phyloP scores from a whole-genome alignment of 2,888 invertebrate genomes.

The Sympetrum striolatum region DNA sequence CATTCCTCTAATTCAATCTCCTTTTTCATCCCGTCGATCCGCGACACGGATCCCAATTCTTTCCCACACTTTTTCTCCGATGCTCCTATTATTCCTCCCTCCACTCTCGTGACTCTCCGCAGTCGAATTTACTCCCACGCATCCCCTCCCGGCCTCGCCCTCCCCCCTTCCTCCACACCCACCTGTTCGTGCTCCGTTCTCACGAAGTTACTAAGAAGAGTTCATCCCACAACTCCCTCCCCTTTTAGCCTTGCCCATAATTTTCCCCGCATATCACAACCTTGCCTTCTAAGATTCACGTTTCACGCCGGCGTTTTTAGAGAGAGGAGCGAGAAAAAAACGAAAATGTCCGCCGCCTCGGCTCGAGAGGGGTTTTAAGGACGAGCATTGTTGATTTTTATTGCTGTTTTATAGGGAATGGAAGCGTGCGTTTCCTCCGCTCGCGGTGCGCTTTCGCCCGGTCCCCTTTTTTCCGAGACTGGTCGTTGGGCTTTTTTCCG shows the following conservation, averaged over 20 bases:
- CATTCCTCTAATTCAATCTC: background rate
- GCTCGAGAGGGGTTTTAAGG: background rate
- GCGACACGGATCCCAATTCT: background rate
- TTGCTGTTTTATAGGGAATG: background rate
- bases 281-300: conserved; percentile 21
- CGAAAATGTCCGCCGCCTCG: background rate
- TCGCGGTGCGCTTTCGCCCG: no score
- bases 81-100: background rate
- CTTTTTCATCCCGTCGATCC: background rate
- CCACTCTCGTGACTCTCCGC: conserved; percentile 22
- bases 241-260: conserved; percentile 7
- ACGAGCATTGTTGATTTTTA: background rate
- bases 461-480: no score
- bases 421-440: background rate
- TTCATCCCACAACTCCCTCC: background rate
- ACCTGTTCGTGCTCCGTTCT: conserved; percentile 39
- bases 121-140: conserved; percentile 42
- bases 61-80: background rate
- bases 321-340: background rate
- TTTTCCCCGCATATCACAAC: conserved; percentile 7
- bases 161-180: background rate
- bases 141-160: background rate
- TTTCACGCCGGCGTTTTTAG: background rate
- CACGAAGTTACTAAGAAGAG: conserved; percentile 22
- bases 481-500: no score